A percentile compares a stretch with the other conserved stretches of the same genome.
Conservation (phyloP, 2,888 invertebrate species). For the Thera britannica region DNA sequence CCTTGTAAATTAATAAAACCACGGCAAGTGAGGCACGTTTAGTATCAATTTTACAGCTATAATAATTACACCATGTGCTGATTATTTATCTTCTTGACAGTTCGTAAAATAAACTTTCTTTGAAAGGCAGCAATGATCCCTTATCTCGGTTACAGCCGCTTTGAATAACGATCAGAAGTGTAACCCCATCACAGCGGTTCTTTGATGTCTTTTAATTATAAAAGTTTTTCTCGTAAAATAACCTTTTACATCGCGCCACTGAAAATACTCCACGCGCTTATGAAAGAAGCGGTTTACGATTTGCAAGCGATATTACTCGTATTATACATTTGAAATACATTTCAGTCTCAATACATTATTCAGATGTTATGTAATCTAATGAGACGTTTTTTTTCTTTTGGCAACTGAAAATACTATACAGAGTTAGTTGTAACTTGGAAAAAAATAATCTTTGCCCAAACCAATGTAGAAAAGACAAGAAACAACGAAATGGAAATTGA, state of each 20-base stretch:
- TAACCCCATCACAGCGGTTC: slow-evolving; percentile 78
- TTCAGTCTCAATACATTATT: slow-evolving; percentile 29
- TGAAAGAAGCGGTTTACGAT: slow-evolving; percentile 49
- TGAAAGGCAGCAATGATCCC: slow-evolving; percentile 76
- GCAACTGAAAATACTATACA: slow-evolving; percentile 7
- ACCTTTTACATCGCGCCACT: slow-evolving; percentile 60
- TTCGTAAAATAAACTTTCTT: slow-evolving; percentile 75
- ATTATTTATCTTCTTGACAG: slow-evolving; percentile 66
- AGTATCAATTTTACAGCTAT: slow-evolving; percentile 20
- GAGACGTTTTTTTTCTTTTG: slow-evolving; percentile 28
- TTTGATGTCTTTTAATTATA: slow-evolving; percentile 84
- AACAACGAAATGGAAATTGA: slow-evolving; percentile 57
- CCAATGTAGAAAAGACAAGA: slow-evolving; percentile 47
- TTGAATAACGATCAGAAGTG: slow-evolving; percentile 81
- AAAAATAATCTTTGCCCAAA: slow-evolving; percentile 39
- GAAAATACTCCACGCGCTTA: slow-evolving; percentile 52
- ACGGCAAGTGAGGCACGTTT: slow-evolving; percentile 6
- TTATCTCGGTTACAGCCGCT: slow-evolving; percentile 78
- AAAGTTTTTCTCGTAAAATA: slow-evolving; percentile 78
- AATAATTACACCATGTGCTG: slow-evolving; percentile 29
- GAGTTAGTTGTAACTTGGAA: slow-evolving; percentile 32
- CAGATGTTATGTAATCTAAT: slow-evolving; percentile 23
- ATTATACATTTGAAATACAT: slow-evolving; percentile 23
- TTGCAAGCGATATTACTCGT: slow-evolving; percentile 31
- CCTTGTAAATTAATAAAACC: slow-evolving; percentile 12